Percentiles rank a stretch among this genome's conserved stretches.
Conservation (phyloP, 2,113 vertebrate genomes). For the Ochotona princeps region DNA sequence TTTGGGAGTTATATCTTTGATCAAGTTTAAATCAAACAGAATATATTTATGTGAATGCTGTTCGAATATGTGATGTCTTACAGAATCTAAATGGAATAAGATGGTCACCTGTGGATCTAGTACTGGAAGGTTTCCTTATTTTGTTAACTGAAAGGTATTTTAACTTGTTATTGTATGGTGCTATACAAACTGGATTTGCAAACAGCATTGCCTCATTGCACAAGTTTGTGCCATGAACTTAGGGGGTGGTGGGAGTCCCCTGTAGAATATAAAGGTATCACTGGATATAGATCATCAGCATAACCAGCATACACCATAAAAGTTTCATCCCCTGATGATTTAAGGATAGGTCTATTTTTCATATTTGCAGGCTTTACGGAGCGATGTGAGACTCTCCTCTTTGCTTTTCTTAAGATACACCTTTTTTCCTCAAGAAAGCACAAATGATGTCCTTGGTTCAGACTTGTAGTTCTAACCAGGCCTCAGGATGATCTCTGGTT, state of each 20-base stretch:
- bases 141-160: conserved; percentile 35
- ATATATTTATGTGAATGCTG: conserved; percentile 44
- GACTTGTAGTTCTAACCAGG: background rate
- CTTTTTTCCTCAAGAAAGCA: background rate
- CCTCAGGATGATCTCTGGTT: background rate
- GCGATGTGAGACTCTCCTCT: background rate
- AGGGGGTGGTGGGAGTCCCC: background rate
- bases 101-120: background rate
- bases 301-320: conserved; percentile 12
- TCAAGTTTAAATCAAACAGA: conserved; percentile 64
- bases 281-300: background rate
- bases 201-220: background rate
- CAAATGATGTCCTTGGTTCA: background rate
- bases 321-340: conserved; percentile 14
- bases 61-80: conserved; percentile 55
- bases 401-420: background rate
- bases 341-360: background rate
- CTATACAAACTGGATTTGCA: background rate
- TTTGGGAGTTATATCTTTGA: conserved; percentile 64
- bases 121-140: background rate
- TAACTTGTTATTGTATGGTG: conserved; percentile 22
- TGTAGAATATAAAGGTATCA: background rate
- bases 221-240: background rate
- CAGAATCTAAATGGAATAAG: conserved; percentile 25
- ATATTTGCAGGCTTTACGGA: background rate